phyloP scores from a whole-genome alignment of 1,140 invertebrate species.

The Antheraea mylitta region DNA sequence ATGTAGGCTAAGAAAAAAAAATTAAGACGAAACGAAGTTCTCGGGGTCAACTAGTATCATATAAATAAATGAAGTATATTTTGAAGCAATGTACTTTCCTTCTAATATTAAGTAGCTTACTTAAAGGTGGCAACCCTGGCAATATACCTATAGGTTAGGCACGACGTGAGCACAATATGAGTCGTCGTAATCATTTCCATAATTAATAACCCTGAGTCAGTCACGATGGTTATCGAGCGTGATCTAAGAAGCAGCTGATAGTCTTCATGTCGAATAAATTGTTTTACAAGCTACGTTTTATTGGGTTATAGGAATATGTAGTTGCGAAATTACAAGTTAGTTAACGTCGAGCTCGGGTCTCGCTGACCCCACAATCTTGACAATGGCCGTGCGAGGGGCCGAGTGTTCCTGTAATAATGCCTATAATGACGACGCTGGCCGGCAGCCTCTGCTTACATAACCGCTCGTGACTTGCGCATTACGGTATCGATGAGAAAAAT shows the following conservation, averaged over 20 bases:
- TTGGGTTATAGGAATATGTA: slow-evolving; percentile 63
- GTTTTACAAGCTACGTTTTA: slow-evolving; percentile 73
- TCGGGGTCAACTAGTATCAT: no score
- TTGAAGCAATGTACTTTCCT: no score
- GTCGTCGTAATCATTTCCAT: slow-evolving; percentile 62
- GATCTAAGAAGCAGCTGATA: slow-evolving; percentile 45
- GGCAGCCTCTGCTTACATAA: slow-evolving; percentile 75
- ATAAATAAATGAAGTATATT: no score
- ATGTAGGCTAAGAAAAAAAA: no score
- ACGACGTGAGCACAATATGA: slow-evolving; percentile 44
- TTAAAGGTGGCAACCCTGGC: no score
- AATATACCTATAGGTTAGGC: slow-evolving; percentile 20
- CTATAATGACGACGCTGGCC: slow-evolving; percentile 68
- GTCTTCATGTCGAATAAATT: slow-evolving; percentile 58
- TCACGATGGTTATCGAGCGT: slow-evolving; percentile 66
- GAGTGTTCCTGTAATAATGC: slow-evolving; percentile 67
- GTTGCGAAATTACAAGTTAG: slow-evolving; percentile 71
- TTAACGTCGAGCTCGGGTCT: slow-evolving; percentile 51
- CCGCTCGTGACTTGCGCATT: slow-evolving; percentile 75
- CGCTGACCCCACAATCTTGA: slow-evolving; percentile 76
- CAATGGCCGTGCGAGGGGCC: slow-evolving; percentile 62
- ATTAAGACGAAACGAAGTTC: no score
- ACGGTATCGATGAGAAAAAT: slow-evolving; percentile 70
- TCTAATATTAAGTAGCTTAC: no score
- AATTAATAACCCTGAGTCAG: slow-evolving; percentile 65